Evolutionary conservation across 2,113 vertebrate genomes (phyloP).

Genomic region (Dromaius novaehollandiae): DNA sequence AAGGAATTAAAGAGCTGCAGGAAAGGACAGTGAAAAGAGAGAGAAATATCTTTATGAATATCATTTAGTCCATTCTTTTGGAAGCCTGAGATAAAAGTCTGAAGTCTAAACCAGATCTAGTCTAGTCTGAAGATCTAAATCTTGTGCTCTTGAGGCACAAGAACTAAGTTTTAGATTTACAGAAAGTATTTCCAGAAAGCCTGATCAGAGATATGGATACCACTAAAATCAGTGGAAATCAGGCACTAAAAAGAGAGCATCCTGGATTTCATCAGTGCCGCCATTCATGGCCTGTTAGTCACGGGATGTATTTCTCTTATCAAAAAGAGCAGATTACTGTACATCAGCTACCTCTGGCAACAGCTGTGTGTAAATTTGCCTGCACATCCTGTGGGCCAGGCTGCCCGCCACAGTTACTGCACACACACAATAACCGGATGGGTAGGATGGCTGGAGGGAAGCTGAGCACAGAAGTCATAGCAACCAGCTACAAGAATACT

Average conservation of each 20-base stretch:
- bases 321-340: neutral
- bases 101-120: neutral
- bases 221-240: neutral
- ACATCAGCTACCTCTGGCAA: neutral
- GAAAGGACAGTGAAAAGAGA: neutral
- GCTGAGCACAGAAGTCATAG: neutral
- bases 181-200: neutral
- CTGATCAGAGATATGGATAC: neutral
- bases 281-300: neutral
- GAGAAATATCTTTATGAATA: neutral
- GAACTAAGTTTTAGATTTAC: neutral
- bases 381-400: neutral
- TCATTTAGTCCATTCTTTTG: neutral
- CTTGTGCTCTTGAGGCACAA: neutral
- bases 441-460: neutral
- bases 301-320: neutral
- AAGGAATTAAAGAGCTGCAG: neutral
- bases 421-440: neutral
- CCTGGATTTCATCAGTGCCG: neutral
- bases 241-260: neutral
- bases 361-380: neutral
- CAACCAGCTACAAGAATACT: neutral
- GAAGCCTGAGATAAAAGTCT: neutral
- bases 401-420: accelerated
- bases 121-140: neutral